Evolutionary conservation across 1,140 invertebrate species (phyloP).

Genomic region (Conus ventricosus): DNA sequence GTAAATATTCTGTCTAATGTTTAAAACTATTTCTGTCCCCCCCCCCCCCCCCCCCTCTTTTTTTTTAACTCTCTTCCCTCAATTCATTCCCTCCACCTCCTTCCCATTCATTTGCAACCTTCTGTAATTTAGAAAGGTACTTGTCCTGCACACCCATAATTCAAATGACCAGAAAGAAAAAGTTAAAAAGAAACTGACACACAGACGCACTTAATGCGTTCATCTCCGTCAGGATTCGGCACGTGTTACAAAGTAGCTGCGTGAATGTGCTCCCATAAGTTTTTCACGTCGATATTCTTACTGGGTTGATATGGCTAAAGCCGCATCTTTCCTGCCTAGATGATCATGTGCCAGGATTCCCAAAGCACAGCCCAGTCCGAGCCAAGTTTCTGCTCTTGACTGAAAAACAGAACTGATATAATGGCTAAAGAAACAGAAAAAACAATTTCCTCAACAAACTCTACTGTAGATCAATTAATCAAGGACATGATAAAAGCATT

Average conservation of each 20-base stretch:
- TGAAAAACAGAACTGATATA: not conserved
- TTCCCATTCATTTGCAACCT: no score
- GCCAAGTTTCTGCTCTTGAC: slow-evolving; percentile 36
- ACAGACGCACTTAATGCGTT: not conserved
- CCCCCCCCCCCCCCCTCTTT: no score
- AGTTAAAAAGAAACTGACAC: not conserved
- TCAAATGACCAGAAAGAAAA: no score
- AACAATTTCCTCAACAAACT: not conserved
- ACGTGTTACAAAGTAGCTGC: slow-evolving; percentile 22
- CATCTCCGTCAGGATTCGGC: slow-evolving; percentile 36
- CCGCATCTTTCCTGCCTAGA: slow-evolving; percentile 17
- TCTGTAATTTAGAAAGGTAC: no score
- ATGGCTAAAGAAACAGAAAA: not conserved
- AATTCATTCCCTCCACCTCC: no score
- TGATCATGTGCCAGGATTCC: not conserved
- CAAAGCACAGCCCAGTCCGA: slow-evolving; percentile 28
- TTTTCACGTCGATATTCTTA: not conserved
- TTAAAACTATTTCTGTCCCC: no score
- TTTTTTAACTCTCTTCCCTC: no score
- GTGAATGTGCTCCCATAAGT: not conserved
- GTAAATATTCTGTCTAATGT: no score
- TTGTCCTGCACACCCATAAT: no score
- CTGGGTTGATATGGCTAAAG: not conserved
- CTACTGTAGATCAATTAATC: no score
- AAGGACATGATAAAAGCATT: no score